A percentile compares a stretch with the other conserved stretches of the same genome.
Evolutionary conservation across 2,797 vertebrate genomes (phyloP).

Genomic region (Holocentrus rufus): DNA sequence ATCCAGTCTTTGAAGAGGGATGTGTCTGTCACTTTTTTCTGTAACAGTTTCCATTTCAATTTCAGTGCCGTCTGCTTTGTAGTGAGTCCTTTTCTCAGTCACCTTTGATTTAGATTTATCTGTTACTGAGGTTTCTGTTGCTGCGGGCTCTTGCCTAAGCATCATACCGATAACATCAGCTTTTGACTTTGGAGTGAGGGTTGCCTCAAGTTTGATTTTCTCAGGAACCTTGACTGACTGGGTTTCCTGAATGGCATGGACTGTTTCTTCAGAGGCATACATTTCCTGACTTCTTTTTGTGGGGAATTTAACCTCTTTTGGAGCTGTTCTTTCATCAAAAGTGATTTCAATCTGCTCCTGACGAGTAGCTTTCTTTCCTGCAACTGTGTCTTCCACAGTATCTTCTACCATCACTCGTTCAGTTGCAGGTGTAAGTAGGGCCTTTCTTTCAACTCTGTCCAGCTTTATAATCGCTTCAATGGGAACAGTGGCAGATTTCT

Average conservation of each 20-base stretch:
- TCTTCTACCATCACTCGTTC: background rate
- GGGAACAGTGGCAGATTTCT: background rate
- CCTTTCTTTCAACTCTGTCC: background rate
- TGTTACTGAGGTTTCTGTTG: conserved; percentile 68
- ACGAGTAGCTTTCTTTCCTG: background rate
- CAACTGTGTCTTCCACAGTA: background rate
- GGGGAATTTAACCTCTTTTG: conserved; percentile 14
- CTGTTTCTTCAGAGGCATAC: background rate
- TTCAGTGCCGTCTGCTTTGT: conserved; percentile 8
- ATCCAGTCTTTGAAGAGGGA: conserved; percentile 14
- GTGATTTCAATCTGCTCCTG: background rate
- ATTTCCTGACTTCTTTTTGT: background rate
- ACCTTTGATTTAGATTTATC: conserved; percentile 38
- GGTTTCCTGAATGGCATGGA: background rate
- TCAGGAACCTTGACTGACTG: background rate
- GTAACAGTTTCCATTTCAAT: too few relatives aligned
- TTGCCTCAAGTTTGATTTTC: background rate
- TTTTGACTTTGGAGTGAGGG: background rate
- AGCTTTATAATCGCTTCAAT: background rate
- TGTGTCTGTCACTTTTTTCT: conserved; percentile 15
- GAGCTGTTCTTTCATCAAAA: background rate
- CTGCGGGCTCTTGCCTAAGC: background rate
- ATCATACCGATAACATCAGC: background rate
- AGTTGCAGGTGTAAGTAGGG: background rate
- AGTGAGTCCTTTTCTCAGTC: background rate